phyloP scores from a whole-genome alignment of 2,113 vertebrate species.

The Burhinus oedicnemus region DNA sequence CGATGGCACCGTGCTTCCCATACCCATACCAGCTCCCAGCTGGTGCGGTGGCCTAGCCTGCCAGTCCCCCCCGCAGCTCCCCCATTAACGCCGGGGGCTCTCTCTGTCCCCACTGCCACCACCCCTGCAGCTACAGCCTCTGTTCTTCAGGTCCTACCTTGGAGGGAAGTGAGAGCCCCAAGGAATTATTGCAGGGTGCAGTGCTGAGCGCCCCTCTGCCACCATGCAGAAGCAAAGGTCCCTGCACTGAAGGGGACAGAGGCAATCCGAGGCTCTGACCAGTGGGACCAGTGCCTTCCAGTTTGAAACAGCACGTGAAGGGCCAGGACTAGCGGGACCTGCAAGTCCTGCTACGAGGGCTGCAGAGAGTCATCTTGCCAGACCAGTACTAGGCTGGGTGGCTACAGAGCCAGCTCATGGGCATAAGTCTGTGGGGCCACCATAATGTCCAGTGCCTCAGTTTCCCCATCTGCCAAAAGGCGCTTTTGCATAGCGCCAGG shows the following conservation, averaged over 20 bases:
- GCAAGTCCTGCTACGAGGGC: neutral
- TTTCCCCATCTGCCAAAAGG: neutral
- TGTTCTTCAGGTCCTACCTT: neutral
- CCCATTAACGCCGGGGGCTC: fast-evolving
- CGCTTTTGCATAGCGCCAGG: neutral
- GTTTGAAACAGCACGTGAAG: neutral
- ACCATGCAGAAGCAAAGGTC: neutral
- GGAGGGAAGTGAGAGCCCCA: neutral
- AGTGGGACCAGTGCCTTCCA: neutral
- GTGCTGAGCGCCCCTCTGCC: neutral
- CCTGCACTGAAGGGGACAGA: neutral
- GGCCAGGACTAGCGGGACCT: neutral
- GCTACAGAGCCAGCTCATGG: neutral
- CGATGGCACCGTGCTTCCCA: neutral
- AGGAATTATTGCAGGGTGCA: neutral
- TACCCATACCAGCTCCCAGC: neutral
- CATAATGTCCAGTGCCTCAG: neutral
- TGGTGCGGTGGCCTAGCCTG: fast-evolving
- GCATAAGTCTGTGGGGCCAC: neutral
- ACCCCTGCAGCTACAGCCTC: neutral
- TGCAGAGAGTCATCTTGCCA: neutral
- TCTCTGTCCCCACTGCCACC: neutral
- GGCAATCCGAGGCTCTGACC: neutral
- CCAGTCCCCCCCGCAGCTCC: neutral
- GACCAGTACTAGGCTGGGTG: neutral